These are phyloP conservation scores for Oncorhynchus kisutch DNA, from an alignment of 2,113 vertebrate species.

Conservation along the genomic window DNA sequence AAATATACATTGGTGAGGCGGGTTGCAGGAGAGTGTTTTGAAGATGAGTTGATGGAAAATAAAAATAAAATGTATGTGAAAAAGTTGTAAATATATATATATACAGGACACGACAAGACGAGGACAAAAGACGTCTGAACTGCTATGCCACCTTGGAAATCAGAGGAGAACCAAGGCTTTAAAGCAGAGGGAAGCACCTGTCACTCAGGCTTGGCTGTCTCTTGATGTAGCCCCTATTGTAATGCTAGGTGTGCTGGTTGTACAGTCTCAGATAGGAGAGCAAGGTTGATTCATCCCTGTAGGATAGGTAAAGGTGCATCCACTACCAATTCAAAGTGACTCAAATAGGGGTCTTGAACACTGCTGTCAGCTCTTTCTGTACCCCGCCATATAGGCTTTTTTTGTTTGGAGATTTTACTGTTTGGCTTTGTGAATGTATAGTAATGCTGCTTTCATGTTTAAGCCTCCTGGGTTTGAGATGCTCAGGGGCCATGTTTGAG, in stretches of 20 bases:
- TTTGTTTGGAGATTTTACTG: slow-evolving; percentile 56
- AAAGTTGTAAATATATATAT: too few species aligned
- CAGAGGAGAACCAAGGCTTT: slow-evolving; percentile 27
- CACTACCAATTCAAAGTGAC: slow-evolving; percentile 68
- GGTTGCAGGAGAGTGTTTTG: too few species aligned
- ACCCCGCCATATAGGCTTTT: slow-evolving; percentile 60
- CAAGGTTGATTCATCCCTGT: slow-evolving; percentile 62
- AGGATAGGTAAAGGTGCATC: slow-evolving; percentile 65
- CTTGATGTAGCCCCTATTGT: slow-evolving; percentile 66
- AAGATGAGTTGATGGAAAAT: too few species aligned
- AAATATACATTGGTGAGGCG: too few species aligned
- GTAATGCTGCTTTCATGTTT: slow-evolving; percentile 35
- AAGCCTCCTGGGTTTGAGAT: slow-evolving; percentile 29
- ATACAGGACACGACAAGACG: too few species aligned
- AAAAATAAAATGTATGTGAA: too few species aligned
- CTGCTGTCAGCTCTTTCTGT: slow-evolving; percentile 66
- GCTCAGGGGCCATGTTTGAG: too few species aligned
- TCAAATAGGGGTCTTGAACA: slow-evolving; percentile 31
- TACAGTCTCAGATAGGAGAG: slow-evolving; percentile 56
- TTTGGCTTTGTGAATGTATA: slow-evolving; percentile 65
- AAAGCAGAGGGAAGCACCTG: slow-evolving; percentile 43
- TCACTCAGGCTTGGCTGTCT: slow-evolving; percentile 69
- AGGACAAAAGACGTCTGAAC: too few species aligned
- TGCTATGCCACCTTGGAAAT: too few species aligned
- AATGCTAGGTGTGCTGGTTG: slow-evolving; percentile 60